phyloP scores from a whole-genome alignment of 2,888 invertebrate genomes.

The Pseudeuparius sepicola region DNA sequence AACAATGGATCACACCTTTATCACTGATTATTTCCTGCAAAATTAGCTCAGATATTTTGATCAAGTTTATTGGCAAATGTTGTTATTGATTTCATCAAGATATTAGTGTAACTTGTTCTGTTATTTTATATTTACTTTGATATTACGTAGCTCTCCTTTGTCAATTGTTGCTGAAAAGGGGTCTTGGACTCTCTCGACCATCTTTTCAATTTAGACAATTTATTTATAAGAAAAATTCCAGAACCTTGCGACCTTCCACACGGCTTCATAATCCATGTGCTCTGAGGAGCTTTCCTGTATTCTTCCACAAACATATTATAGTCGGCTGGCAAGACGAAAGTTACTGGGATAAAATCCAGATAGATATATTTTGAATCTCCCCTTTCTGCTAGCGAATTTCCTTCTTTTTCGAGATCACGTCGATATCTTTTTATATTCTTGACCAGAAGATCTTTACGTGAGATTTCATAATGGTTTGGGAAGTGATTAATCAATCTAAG shows the following conservation, averaged over 20 bases:
- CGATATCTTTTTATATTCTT: slow-evolving; percentile 93
- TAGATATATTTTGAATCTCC: slow-evolving; percentile 68
- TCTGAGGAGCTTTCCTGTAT: slow-evolving; percentile 85
- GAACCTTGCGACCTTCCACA: slow-evolving; percentile 90
- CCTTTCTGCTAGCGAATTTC: slow-evolving; percentile 76
- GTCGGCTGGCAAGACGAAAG: slow-evolving; percentile 89
- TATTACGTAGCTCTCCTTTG: slow-evolving; percentile 89
- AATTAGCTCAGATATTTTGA: no score
- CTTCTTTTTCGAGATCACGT: slow-evolving; percentile 85
- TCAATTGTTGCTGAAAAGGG: slow-evolving; percentile 72
- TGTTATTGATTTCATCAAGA: no score
- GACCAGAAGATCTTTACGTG: slow-evolving; percentile 90
- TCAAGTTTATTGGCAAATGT: no score
- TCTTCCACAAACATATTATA: slow-evolving; percentile 97
- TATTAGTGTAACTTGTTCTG: no score
- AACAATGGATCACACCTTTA: no score
- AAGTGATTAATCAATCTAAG: slow-evolving; percentile 85
- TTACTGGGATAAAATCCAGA: slow-evolving; percentile 87
- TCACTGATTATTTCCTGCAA: no score
- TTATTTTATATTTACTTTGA: slow-evolving; percentile 52
- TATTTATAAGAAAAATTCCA: slow-evolving; percentile 94
- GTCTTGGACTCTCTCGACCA: slow-evolving; percentile 83
- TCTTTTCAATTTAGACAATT: slow-evolving; percentile 84
- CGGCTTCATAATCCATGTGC: slow-evolving; percentile 97
- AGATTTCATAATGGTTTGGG: slow-evolving; percentile 91